These are phyloP conservation scores for Lophius americanus DNA, from an alignment of 2,797 vertebrate species.

Conservation along the genomic window DNA sequence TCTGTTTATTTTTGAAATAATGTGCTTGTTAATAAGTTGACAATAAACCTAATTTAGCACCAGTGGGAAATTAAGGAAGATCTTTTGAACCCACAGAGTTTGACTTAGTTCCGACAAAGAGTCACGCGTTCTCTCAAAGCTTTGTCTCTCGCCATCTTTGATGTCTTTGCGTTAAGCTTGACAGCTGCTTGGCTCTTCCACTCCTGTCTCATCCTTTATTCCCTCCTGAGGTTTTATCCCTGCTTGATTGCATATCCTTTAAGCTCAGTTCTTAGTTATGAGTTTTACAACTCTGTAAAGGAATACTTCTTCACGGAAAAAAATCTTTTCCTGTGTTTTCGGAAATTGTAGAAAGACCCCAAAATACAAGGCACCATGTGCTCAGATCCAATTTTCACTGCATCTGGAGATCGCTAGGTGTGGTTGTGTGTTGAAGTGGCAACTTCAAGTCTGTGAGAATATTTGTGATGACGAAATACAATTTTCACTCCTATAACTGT, in stretches of 20 bases:
- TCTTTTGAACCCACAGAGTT: conserved; percentile 9
- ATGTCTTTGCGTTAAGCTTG: conserved; percentile 15
- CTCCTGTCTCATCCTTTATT: conserved; percentile 19
- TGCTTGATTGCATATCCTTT: background rate
- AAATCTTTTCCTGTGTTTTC: background rate
- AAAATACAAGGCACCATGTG: conserved; percentile 11
- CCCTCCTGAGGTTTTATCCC: conserved; percentile 31
- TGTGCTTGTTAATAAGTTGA: conserved; percentile 22
- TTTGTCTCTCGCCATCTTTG: background rate
- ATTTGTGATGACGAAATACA: conserved; percentile 4
- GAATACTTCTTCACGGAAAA: background rate
- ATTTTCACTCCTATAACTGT: conserved; percentile 10
- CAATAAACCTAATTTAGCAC: conserved; percentile 38
- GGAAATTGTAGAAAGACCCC: background rate
- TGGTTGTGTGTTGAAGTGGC: background rate
- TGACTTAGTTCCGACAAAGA: conserved; percentile 2
- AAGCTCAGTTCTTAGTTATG: conserved; percentile 18
- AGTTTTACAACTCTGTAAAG: background rate
- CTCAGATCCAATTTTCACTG: conserved; percentile 33
- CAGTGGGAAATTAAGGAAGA: background rate
- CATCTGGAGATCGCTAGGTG: conserved; percentile 4
- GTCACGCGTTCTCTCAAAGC: background rate
- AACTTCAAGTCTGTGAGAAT: conserved; percentile 28
- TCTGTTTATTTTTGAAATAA: conserved; percentile 15
- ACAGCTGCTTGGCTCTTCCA: conserved; percentile 16